Base-by-base conservation (phyloP, 2,113 vertebrate genomes). In the Oophaga pumilio region DNA sequence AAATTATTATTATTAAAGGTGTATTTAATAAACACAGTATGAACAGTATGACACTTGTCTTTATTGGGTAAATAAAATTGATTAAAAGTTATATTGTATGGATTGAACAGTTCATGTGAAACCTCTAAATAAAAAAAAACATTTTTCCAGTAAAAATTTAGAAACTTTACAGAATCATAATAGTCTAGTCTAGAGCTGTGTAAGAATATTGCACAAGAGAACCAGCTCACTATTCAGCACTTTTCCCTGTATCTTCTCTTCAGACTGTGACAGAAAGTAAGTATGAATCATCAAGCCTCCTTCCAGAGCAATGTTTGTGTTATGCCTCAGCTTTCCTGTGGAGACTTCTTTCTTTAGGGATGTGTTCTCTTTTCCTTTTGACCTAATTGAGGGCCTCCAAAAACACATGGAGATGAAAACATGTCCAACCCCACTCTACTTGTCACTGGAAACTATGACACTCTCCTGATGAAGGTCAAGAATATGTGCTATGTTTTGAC, bases 371-470 rank as follows among this genome's bases (percentile, higher is more conserved):
- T 90, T 86, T 77, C 62, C 0, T 60, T 90, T 52, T 89, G 18
- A 89, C 78, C 56, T 59, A 78, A 49, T 9, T 85, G 57, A 49
- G 62, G 81, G 89, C 91, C 89, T 91, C 85, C 91, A 89, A 89
- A 89, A n/a, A 89, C 89, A 87, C 90, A 92, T 91, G 90, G 90
- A 88, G 83, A 89, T 90, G 92, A 91, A 90, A 90, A 73, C 73
- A 68, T 53, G 43, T 64, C 53, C 86, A 82, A 64, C 43, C 86
- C 66, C 76, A 18, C 76, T 57, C 64, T 49, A 62, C 87, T 87
- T 52, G 53, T 82, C 60, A 84, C 0, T 0, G 82, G 68, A 77
- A 79, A 84, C 85, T 91, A 81, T 88, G 62, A 82, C 89, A 86
- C 90, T 89, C 49, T 90, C 28, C 69, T 20, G 86, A 87, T 88